Evolutionary conservation across 2,797 vertebrate species (phyloP).

Genomic region (Tauraco hartlaubi): DNA sequence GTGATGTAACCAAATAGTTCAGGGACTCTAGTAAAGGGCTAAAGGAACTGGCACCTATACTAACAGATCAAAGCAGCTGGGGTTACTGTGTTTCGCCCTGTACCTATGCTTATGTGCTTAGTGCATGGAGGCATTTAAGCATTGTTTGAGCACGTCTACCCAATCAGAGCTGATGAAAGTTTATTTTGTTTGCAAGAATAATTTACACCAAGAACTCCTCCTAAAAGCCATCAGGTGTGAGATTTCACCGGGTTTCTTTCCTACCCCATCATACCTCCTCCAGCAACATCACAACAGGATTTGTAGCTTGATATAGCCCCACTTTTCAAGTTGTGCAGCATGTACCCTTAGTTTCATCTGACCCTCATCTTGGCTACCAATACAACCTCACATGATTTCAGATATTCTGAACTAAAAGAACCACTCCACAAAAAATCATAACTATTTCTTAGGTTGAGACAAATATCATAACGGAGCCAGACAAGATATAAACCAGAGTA

Average conservation of each 20-base stretch:
- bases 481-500: background rate
- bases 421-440: background rate
- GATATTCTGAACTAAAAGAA: background rate
- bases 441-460: background rate
- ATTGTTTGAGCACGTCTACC: background rate
- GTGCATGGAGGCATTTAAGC: background rate
- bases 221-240: background rate
- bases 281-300: background rate
- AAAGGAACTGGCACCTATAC: background rate
- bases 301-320: background rate
- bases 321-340: background rate
- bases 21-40: background rate
- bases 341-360: background rate
- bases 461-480: background rate
- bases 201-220: background rate
- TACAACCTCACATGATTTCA: background rate
- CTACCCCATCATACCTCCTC: fast-evolving
- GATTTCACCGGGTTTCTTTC: background rate
- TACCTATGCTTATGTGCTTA: background rate
- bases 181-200: background rate
- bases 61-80: background rate
- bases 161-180: background rate
- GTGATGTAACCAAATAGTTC: background rate
- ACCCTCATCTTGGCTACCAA: background rate
- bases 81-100: background rate